phyloP scores from a whole-genome alignment of 2,113 vertebrate genomes.

The Dipodomys stephensi region DNA sequence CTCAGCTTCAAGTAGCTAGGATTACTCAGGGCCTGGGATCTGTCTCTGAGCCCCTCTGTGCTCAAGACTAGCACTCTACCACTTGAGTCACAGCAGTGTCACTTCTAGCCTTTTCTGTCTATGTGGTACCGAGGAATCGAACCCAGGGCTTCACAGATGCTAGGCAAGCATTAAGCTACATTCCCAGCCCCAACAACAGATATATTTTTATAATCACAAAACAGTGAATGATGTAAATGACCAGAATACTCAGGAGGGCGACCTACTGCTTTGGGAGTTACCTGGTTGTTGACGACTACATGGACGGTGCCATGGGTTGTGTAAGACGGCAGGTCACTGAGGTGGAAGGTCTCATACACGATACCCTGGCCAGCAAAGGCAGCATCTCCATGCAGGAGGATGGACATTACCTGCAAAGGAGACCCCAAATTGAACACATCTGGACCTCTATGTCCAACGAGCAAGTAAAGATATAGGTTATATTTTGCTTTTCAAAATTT shows the following conservation, averaged over 20 bases:
- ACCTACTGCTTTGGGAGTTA: constrained; percentile 64
- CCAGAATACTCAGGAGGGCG: neutral
- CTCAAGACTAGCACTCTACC: too few relatives aligned
- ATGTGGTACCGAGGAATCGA: too few relatives aligned
- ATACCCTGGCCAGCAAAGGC: constrained; percentile 97
- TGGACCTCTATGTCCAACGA: neutral
- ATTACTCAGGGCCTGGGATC: neutral
- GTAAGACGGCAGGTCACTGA: constrained; percentile 96
- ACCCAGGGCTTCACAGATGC: too few relatives aligned
- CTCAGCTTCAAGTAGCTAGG: too few relatives aligned
- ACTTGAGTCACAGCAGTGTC: too few relatives aligned
- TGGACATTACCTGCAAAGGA: constrained; percentile 93
- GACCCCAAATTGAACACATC: neutral
- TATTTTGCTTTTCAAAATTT: neutral
- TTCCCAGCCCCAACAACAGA: neutral
- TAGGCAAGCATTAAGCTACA: too few relatives aligned
- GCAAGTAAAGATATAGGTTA: neutral
- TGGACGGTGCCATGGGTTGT: constrained; percentile 96
- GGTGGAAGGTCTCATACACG: constrained; percentile 97
- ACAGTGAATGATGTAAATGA: neutral
- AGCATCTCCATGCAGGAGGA: constrained; percentile 95
- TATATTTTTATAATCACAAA: neutral
- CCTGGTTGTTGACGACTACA: constrained; percentile 98
- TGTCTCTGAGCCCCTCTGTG: too few relatives aligned
- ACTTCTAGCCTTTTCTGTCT: too few relatives aligned